Evolutionary conservation across 2,888 invertebrate genomes (phyloP).

Genomic region (Amblyteles armatorius): DNA sequence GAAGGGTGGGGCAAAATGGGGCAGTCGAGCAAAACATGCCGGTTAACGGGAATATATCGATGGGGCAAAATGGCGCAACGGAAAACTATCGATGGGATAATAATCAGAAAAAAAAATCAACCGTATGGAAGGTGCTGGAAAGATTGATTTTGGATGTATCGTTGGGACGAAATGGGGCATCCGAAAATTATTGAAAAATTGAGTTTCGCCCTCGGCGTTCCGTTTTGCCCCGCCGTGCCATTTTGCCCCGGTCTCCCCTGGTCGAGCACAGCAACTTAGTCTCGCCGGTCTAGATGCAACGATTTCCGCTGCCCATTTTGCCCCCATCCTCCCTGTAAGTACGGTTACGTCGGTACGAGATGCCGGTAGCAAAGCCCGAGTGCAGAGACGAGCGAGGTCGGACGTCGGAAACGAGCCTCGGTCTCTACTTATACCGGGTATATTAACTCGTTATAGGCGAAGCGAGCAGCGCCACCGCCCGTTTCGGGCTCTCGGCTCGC

Average conservation of each 20-base stretch:
- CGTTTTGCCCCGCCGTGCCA: too few species aligned
- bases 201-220: too few species aligned
- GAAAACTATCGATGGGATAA: too few species aligned
- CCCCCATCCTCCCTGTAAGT: not conserved
- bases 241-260: not conserved
- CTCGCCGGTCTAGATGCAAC: too few species aligned
- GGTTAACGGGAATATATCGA: too few species aligned
- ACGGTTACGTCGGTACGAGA: slow-evolving; percentile 8
- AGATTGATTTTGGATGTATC: too few species aligned
- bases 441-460: slow-evolving; percentile 58
- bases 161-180: too few species aligned
- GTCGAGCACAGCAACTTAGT: too few species aligned
- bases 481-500: slow-evolving; percentile 31
- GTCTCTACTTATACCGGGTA: slow-evolving; percentile 46
- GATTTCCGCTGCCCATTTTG: not conserved
- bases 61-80: too few species aligned
- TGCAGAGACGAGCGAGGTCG: slow-evolving; percentile 27
- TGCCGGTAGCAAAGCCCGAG: not conserved
- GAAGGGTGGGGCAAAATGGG: not conserved
- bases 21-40: not conserved
- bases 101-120: too few species aligned
- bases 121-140: too few species aligned
- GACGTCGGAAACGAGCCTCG: slow-evolving; percentile 45
- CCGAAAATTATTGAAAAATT: too few species aligned
- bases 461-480: slow-evolving; percentile 7